Evolutionary conservation across 2,888 invertebrate genomes (phyloP).

Genomic region (Tipula lateralis): DNA sequence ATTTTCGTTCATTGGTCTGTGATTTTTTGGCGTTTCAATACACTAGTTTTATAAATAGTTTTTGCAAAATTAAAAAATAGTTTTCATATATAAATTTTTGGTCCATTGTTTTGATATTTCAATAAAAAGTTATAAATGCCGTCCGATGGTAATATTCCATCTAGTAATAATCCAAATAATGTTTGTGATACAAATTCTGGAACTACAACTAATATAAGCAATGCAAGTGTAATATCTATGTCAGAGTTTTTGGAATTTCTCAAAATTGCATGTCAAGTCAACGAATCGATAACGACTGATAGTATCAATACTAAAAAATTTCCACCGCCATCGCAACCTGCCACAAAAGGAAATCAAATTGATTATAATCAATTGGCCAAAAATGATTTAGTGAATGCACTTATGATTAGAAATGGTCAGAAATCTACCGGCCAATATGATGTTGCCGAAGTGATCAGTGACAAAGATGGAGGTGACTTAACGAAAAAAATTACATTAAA

Average conservation of each 20-base stretch:
- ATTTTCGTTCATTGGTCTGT: not conserved
- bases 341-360: constrained; percentile 34
- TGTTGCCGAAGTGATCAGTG: not conserved
- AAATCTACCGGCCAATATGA: not conserved
- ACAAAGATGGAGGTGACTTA: constrained; percentile 2
- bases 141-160: not conserved
- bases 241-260: constrained; percentile 48
- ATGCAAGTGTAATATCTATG: constrained; percentile 40
- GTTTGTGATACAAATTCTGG: not conserved
- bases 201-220: not conserved
- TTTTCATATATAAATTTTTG: not conserved
- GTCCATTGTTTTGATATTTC: not conserved
- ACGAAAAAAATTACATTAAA: not conserved
- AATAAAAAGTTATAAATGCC: not conserved
- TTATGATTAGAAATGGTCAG: constrained; percentile 37
- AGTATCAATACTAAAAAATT: not conserved
- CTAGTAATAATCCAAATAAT: not conserved
- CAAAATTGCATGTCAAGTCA: constrained; percentile 48
- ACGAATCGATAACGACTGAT: constrained; percentile 42
- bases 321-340: not conserved
- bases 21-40: not conserved
- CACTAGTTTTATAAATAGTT: not conserved
- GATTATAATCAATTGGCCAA: constrained; percentile 44
- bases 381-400: constrained; percentile 44
- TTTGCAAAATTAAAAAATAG: not conserved